phyloP scores from a whole-genome alignment of 2,797 vertebrate species.

The Galago senegalensis region DNA sequence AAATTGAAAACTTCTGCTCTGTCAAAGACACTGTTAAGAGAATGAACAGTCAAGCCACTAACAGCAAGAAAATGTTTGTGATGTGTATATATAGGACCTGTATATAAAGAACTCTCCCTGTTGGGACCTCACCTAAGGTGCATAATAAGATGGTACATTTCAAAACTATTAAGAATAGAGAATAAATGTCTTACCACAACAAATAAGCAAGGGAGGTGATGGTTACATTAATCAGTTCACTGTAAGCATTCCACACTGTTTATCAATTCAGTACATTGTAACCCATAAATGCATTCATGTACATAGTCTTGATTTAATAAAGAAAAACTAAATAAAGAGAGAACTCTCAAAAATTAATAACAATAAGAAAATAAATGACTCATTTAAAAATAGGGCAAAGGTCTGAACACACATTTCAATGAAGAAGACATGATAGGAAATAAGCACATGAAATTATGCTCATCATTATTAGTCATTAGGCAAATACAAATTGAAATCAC shows the following conservation, averaged over 20 bases:
- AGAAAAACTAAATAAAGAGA: neutral
- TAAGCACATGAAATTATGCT: neutral
- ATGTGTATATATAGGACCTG: neutral
- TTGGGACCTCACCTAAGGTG: too few species aligned
- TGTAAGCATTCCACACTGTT: too few species aligned
- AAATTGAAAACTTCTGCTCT: slow-evolving; percentile 22
- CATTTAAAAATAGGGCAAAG: neutral
- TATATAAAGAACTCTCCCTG: neutral
- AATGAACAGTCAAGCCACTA: neutral
- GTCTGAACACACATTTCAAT: neutral
- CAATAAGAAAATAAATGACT: slow-evolving; percentile 16
- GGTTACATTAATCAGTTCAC: too few species aligned
- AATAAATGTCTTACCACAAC: too few species aligned
- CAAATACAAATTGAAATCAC: neutral
- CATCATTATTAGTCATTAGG: neutral
- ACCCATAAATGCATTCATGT: too few species aligned
- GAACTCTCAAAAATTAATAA: neutral
- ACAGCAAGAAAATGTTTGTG: neutral
- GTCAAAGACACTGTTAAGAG: neutral
- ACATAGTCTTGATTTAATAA: too few species aligned
- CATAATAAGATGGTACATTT: too few species aligned
- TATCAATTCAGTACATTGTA: too few species aligned
- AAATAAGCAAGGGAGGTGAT: too few species aligned
- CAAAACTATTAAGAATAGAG: too few species aligned
- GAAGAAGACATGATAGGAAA: neutral